phyloP scores from a whole-genome alignment of 1,140 invertebrate species.

The Sweltsa coloradensis region DNA sequence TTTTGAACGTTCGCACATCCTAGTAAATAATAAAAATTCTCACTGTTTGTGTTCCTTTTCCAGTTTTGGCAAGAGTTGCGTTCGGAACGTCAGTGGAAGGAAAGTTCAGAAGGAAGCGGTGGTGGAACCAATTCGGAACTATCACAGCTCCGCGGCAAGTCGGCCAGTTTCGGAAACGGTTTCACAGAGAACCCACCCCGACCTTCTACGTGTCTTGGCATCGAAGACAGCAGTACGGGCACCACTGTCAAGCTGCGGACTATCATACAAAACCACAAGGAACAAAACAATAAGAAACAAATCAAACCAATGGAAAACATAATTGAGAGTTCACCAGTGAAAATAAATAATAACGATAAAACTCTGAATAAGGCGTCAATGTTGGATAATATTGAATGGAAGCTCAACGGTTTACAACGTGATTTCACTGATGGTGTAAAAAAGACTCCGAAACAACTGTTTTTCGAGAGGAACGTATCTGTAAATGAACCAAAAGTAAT shows the following conservation, averaged over 20 bases:
- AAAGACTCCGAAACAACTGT: no score
- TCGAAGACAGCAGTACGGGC: conserved; percentile 26
- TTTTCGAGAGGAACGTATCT: no score
- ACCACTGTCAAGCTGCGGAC: conserved; percentile 2
- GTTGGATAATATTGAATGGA: no score
- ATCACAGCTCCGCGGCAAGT: conserved; percentile 43
- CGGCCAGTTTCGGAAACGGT: conserved; percentile 56
- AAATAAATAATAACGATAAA: no score
- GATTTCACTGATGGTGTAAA: no score
- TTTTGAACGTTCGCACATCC: no score
- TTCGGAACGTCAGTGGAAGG: conserved; percentile 20
- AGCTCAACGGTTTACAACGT: no score
- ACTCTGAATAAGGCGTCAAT: no score
- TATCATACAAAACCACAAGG: neutral
- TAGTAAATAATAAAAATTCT: no score
- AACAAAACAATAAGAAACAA: neutral
- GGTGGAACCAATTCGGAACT: conserved; percentile 13
- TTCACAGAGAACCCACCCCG: conserved; percentile 40
- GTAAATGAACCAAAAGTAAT: no score
- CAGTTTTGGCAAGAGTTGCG: conserved; percentile 47
- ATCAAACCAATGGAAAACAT: no score
- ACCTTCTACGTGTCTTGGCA: conserved; percentile 51
- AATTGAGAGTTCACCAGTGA: no score
- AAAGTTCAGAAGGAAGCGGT: neutral
- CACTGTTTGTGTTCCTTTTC: conserved; percentile 21